Base-by-base conservation (phyloP, 2,113 vertebrate species). In the Elgaria multicarinata region DNA sequence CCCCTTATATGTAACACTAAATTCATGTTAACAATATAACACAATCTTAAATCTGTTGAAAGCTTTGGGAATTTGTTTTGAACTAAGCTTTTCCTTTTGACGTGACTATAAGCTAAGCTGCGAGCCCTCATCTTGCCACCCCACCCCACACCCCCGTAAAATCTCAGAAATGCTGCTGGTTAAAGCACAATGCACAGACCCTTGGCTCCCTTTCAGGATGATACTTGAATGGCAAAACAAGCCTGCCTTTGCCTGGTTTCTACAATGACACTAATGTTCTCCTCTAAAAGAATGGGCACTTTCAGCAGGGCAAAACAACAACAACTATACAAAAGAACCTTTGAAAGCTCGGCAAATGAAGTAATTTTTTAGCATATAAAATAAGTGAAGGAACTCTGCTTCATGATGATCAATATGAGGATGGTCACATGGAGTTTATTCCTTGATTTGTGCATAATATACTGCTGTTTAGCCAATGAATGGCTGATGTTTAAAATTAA, bases 241-340 rank as follows among this genome's bases (percentile, higher is more conserved):
- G 33, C 55, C 50, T 62, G 0, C 69, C 71, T 84, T 83, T 78
- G 44, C 74, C 2, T 0, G 53, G 75, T 44, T 82, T 3, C 44
- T 77, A 26, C 10, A 2, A 62, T 2, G 75, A 71, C 83, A 87
- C 75, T 5, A 1, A 4, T n/a, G 50, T 53, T 1, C 76, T 50
- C 42, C 0, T 71, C 46, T 0, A 14, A 0, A 24, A 13, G 78
- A n/a, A 13, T 0, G 53, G 64, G 83, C 14, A 4, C 13, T 18
- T 2, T 85, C 77, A n/a, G 7, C 3, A 31, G 62, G 33, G 66
- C 36, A 0, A 12, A 1, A 85, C 12, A 14, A 9, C 53, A 2
- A 3, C 0, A 31, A 62, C 58, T 62, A 20, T 6, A 24, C 0
- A 85, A 46, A 14, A 53, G 44, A 14, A 1, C 42, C 62, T 89